Evolutionary conservation across 2,797 vertebrate species (phyloP), one percentile per base, ranked within the genome.

Genomic region (Agapornis canus): DNA sequence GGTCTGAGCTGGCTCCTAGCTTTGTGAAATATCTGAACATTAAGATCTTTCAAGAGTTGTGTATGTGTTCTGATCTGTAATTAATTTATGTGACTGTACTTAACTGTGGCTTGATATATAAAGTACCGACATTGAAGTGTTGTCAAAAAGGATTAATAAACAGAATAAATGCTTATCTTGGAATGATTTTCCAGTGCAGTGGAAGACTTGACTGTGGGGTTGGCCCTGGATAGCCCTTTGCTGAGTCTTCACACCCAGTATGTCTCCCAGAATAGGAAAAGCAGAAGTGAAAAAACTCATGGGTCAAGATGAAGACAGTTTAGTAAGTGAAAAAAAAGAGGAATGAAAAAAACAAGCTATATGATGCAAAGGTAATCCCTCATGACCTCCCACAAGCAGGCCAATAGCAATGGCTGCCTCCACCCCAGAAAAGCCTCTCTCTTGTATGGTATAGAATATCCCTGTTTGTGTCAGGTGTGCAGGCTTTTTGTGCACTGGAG

Each of bases 51-150:
- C 31, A 94, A 54, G 81, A 95, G n/a, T 91, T 96, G n/a, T 48
- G 48, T 79, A 54, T 70, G 61, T 94, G 54, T 92, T 94, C 43
- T 91, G 63, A 65, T 89, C 59, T 72, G 26, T 77, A 82, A 54
- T 94, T 92, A 66, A 86, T 93, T 81, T 95, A 71, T 90, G 75
- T 92, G 86, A 91, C 32, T 79, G 29, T 75, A 56, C 15, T 63
- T 43, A 86, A 90, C 37, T 71, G 16, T 95, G 93, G 83, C 54
- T 48, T 94, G 45, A 40, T 87, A 79, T 92, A 86, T 83, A 85
- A 94, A 87, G 47, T 68, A 90, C 18, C 11, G 17, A 69, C 13
- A 37, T 37, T 37, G 54, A 92, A 63, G 45, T 78, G 35, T 63
- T 94, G 59, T 83, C 69, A 39, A 7, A 86, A 90, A 86, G 43